Evolutionary conservation across 2,888 invertebrate species (phyloP).

Genomic region (Thyatira batis): DNA sequence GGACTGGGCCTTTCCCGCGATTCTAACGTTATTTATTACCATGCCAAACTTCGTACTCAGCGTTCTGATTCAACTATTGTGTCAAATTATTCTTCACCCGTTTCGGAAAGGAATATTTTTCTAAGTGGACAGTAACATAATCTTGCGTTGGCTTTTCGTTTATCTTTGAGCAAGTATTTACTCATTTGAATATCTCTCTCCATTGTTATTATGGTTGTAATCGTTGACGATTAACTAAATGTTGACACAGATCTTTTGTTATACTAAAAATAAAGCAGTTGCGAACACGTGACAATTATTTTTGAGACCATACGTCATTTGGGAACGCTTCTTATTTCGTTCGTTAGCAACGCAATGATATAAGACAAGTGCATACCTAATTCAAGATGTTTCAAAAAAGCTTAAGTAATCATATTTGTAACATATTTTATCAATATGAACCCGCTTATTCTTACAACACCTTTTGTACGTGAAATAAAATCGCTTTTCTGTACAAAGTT

Average conservation of each 20-base stretch:
- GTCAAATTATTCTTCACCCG: neutral
- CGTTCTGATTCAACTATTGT: constrained; percentile 3
- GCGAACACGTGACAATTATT: constrained; percentile 35
- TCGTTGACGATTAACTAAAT: too few species aligned
- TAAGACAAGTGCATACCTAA: too few species aligned
- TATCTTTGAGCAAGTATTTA: neutral
- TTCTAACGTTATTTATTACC: constrained; percentile 39
- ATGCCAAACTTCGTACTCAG: constrained; percentile 22
- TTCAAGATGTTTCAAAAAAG: constrained; percentile 41
- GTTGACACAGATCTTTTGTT: neutral
- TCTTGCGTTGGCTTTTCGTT: neutral
- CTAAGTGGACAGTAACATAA: neutral
- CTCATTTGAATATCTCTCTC: too few species aligned
- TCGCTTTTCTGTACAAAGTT: too few species aligned
- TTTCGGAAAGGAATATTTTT: neutral
- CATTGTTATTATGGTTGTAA: too few species aligned
- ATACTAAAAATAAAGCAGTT: constrained; percentile 13
- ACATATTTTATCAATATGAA: too few species aligned
- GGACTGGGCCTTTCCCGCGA: constrained; percentile 44
- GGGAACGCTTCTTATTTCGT: constrained; percentile 20
- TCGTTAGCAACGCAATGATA: constrained; percentile 45
- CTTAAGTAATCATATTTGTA: too few species aligned
- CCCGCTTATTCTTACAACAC: too few species aligned
- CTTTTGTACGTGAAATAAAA: too few species aligned
- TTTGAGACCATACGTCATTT: constrained; percentile 32